Base-by-base conservation (phyloP, 2,888 invertebrate genomes). In the Diogma glabrata region DNA sequence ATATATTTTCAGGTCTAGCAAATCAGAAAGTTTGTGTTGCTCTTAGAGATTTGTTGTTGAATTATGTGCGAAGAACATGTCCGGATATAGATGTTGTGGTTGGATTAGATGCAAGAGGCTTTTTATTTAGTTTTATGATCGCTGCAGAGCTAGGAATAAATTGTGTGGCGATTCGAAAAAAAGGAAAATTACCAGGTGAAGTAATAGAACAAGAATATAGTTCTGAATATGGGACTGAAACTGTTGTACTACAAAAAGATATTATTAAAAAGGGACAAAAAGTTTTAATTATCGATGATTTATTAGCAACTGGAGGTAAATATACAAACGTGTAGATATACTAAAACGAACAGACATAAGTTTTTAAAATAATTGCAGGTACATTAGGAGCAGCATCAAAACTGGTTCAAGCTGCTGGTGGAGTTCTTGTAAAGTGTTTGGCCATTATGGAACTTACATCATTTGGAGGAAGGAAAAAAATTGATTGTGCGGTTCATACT, bases 301-400 rank as follows among this genome's bases (percentile, higher is more conserved):
- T 99, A 19, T 71, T 99, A 53, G 97, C 97, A 1, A 97, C 97
- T 3, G 99, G 97, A 55, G 97, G 96, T n/a, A n/a, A n/a, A n/a
- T n/a, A n/a, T n/a, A n/a, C n/a, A n/a, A n/a, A n/a, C n/a, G n/a
- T n/a, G n/a, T n/a, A n/a, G n/a, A n/a, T n/a, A n/a, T n/a, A n/a
- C n/a, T n/a, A n/a, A n/a, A n/a, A n/a, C n/a, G n/a, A n/a, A n/a
- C n/a, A n/a, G n/a, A n/a, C n/a, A n/a, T n/a, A n/a, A n/a, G n/a
- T n/a, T n/a, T n/a, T n/a, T n/a, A n/a, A n/a, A n/a, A n/a, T n/a
- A n/a, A n/a, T n/a, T n/a, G n/a, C n/a, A n/a, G n/a, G n/a, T 63
- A 77, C 80, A 1, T 71, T 95, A 61, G 67, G 72, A 5, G 93
- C 93, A 5, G 83, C 90, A 1, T 72, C 77, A 30, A 69, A 81